Percentiles rank a stretch among this genome's conserved stretches.
Conservation (phyloP, 2,113 vertebrate genomes). For the Hippocampus comes region DNA sequence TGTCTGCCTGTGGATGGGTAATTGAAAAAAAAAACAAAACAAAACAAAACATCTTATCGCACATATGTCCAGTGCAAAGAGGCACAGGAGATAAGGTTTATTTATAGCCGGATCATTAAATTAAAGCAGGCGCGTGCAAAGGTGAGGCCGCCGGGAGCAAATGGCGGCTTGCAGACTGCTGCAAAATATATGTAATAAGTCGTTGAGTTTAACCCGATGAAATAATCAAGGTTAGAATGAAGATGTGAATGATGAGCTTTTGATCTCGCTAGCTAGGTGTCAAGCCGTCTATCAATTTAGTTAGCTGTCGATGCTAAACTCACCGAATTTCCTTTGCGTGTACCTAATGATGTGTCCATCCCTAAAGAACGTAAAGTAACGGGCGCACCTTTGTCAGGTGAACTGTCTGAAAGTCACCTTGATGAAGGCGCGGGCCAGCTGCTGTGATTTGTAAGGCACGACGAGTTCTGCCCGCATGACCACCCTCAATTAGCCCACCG, state of each 20-base stretch:
- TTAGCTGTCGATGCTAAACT: too few species aligned
- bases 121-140: neutral
- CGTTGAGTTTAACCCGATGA: neutral
- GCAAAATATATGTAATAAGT: neutral
- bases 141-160: neutral
- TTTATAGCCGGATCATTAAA: conserved; percentile 4
- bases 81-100: conserved; percentile 5
- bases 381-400: conserved; percentile 25
- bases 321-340: neutral
- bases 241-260: neutral
- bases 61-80: conserved; percentile 8
- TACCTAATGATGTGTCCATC: neutral
- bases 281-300: too few species aligned
- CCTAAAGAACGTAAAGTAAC: neutral
- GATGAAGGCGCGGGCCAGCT: conserved; percentile 30
- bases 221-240: neutral
- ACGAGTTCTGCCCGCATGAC: conserved; percentile 37
- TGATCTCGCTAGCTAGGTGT: too few species aligned
- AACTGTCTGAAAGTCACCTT: conserved; percentile 57
- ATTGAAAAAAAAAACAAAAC: neutral
- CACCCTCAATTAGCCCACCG: conserved; percentile 47
- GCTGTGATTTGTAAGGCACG: conserved; percentile 54
- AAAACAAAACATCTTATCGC: neutral
- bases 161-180: neutral
- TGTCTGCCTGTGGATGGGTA: neutral